phyloP scores from a whole-genome alignment of 2,888 invertebrate species.

The Drosophila demipolita region DNA sequence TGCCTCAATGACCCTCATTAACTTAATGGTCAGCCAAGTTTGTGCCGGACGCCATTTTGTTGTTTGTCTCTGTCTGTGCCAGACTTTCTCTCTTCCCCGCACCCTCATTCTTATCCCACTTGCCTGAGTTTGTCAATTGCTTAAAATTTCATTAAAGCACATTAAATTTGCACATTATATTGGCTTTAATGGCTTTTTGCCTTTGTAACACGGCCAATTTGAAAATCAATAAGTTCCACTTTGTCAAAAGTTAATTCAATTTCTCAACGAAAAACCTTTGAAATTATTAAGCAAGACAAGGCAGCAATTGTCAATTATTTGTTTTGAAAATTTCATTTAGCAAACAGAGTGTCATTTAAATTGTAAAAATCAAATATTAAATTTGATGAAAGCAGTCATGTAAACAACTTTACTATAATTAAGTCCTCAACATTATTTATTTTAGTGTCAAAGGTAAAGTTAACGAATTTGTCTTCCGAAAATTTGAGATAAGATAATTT shows the following conservation, averaged over 20 bases:
- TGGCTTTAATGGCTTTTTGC: constrained; percentile 56
- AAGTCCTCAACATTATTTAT: not conserved
- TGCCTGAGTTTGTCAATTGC: constrained; percentile 34
- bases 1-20: constrained; percentile 77
- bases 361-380: constrained; percentile 4
- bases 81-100: not conserved
- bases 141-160: constrained; percentile 60
- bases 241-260: constrained; percentile 76
- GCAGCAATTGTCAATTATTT: constrained; percentile 36
- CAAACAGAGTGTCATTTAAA: constrained; percentile 31
- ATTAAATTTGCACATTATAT: constrained; percentile 68
- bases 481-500: not conserved
- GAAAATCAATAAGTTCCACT: constrained; percentile 76
- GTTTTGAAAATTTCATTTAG: constrained; percentile 19
- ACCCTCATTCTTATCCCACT: not conserved
- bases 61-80: constrained; percentile 7
- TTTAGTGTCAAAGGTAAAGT: not conserved
- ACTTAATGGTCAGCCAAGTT: constrained; percentile 71
- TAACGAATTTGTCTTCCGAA: not conserved
- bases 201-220: constrained; percentile 64
- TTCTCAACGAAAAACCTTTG: constrained; percentile 58
- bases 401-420: not conserved
- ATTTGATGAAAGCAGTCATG: constrained; percentile 1
- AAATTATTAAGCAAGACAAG: constrained; percentile 53
- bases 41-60: constrained; percentile 45